phyloP scores from a whole-genome alignment of 2,797 vertebrate genomes.

The Macroramphosus scolopax region DNA sequence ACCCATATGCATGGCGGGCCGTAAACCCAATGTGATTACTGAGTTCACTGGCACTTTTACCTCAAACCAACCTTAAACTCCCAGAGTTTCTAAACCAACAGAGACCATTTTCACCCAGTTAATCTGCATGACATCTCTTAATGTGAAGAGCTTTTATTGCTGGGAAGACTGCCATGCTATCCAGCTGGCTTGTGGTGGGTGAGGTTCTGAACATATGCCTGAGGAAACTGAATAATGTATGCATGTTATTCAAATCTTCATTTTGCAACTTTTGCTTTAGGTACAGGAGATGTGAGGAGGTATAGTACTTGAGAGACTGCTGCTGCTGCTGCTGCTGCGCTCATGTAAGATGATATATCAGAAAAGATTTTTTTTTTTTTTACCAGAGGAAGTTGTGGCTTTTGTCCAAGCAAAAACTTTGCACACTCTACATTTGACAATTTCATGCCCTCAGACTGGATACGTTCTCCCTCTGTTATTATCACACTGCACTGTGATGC shows the following conservation, averaged over 20 bases:
- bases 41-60: too few relatives aligned
- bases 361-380: constrained; percentile 11
- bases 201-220: constrained; percentile 65
- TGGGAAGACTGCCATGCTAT: constrained; percentile 63
- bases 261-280: constrained; percentile 49
- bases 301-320: constrained; percentile 23
- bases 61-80: too few relatives aligned
- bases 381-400: constrained; percentile 3
- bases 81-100: constrained; percentile 47
- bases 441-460: constrained; percentile 1
- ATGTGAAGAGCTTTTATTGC: constrained; percentile 65
- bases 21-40: too few relatives aligned
- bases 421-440: neutral
- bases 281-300: constrained; percentile 32
- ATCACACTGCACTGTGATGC: neutral
- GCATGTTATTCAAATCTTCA: constrained; percentile 52
- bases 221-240: constrained; percentile 71
- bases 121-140: constrained; percentile 68
- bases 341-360: constrained; percentile 49
- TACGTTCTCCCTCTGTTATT: neutral
- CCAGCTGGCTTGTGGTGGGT: constrained; percentile 63
- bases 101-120: constrained; percentile 73
- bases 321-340: constrained; percentile 7
- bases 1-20: too few relatives aligned
- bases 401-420: constrained; percentile 21